Evolutionary conservation across 2,113 vertebrate genomes (phyloP).

Genomic region (Astatotilapia flaviijosephi): DNA sequence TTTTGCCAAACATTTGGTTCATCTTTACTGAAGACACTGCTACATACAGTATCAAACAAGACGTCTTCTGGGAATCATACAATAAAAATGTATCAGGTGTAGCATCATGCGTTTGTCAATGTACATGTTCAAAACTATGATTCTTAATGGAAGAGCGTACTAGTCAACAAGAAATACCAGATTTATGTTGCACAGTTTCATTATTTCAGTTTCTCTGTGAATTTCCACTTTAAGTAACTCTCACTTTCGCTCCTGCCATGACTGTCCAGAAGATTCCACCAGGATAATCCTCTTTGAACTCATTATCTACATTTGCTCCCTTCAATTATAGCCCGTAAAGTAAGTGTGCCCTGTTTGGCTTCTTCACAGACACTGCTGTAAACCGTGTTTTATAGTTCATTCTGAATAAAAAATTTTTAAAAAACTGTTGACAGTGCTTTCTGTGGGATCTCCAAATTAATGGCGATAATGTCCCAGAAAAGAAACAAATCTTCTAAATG

Average conservation of each 20-base stretch:
- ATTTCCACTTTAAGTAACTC: background rate
- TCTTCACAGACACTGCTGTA: background rate
- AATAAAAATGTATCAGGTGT: background rate
- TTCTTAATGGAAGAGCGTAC: background rate
- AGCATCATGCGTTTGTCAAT: background rate
- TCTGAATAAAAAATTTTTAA: fast-evolving
- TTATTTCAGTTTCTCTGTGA: background rate
- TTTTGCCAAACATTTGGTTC: background rate
- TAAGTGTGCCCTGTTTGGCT: background rate
- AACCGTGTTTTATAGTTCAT: background rate
- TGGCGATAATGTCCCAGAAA: background rate
- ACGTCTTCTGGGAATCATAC: background rate
- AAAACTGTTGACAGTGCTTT: background rate
- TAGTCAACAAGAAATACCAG: background rate
- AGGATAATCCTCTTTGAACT: background rate
- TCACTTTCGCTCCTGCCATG: background rate
- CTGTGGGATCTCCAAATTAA: background rate
- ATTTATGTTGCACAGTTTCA: background rate
- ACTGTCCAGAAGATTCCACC: background rate
- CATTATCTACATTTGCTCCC: background rate
- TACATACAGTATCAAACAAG: background rate
- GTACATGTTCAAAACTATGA: background rate
- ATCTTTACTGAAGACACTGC: background rate
- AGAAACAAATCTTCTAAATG: background rate
- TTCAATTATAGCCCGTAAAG: background rate